Evolutionary conservation across 1,140 invertebrate genomes (phyloP).

Genomic region (Mya arenaria): DNA sequence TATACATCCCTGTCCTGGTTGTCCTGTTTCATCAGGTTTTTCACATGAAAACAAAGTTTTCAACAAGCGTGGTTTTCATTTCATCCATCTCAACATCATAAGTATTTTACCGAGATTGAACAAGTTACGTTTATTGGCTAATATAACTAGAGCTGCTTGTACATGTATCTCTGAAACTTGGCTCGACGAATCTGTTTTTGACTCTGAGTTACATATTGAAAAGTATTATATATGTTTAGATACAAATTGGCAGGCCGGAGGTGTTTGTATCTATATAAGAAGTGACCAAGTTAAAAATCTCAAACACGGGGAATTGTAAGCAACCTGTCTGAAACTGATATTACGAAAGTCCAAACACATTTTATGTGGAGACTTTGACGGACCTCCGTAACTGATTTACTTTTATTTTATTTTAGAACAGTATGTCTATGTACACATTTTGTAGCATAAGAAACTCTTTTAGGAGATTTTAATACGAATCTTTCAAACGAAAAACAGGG

Average conservation of each 20-base stretch:
- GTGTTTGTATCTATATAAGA: slow-evolving; percentile 8
- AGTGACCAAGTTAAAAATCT: slow-evolving; percentile 11
- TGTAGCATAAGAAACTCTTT: neutral
- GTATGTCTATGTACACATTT: neutral
- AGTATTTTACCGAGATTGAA: slow-evolving; percentile 12
- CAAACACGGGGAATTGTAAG: neutral
- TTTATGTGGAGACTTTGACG: slow-evolving; percentile 4
- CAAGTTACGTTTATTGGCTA: slow-evolving; percentile 3
- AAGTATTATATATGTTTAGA: neutral
- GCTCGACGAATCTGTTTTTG: slow-evolving; percentile 2
- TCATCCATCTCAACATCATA: slow-evolving; percentile 13
- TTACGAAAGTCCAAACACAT: slow-evolving; percentile 5
- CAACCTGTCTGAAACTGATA: neutral
- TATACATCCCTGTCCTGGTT: too few species aligned
- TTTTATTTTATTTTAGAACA: neutral
- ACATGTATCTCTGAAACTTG: slow-evolving; percentile 5
- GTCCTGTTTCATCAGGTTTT: too few species aligned
- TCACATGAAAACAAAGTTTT: neutral
- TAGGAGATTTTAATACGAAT: slow-evolving; percentile 2
- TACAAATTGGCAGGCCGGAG: neutral
- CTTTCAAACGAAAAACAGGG: neutral
- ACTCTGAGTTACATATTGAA: neutral
- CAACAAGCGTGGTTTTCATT: slow-evolving; percentile 9
- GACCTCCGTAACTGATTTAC: neutral
- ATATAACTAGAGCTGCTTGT: neutral